phyloP scores from a whole-genome alignment of 92 coral and sea anemone species.

The Siderastrea siderea region DNA sequence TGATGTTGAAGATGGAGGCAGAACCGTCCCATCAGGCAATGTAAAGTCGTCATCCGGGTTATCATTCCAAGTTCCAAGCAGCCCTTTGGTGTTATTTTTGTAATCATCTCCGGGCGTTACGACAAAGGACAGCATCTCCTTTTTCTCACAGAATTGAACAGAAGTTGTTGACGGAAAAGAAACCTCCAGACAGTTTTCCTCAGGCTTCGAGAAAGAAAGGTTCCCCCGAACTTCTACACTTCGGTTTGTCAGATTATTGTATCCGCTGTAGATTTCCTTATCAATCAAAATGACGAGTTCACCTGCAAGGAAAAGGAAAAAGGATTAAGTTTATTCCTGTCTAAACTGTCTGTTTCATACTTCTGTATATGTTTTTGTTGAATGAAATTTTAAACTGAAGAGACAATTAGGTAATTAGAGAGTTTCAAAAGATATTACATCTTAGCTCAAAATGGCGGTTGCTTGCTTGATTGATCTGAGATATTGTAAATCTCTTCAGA shows the following conservation, averaged over 20 bases:
- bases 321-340: neutral
- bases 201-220: slow-evolving; percentile 42
- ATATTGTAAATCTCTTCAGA: too few species aligned
- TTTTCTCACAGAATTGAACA: slow-evolving; percentile 49
- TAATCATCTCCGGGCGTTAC: slow-evolving; percentile 51
- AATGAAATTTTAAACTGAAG: too few species aligned
- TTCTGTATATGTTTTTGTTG: too few species aligned
- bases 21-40: slow-evolving; percentile 66
- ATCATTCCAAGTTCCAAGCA: slow-evolving; percentile 40
- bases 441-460: too few species aligned
- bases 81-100: slow-evolving; percentile 68
- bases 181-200: slow-evolving; percentile 48
- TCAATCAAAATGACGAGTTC: slow-evolving; percentile 44
- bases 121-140: slow-evolving; percentile 52
- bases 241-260: slow-evolving; percentile 33
- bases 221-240: slow-evolving; percentile 27
- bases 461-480: too few species aligned
- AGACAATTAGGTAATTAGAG: too few species aligned
- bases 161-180: slow-evolving; percentile 65
- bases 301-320: slow-evolving; percentile 10
- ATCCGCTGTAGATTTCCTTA: slow-evolving; percentile 8
- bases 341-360: too few species aligned
- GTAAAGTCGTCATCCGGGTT: too few species aligned
- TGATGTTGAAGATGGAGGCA: slow-evolving; percentile 36
- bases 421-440: too few species aligned